Conservation (phyloP, 1,140 invertebrate genomes). For the Grapholita molesta region DNA sequence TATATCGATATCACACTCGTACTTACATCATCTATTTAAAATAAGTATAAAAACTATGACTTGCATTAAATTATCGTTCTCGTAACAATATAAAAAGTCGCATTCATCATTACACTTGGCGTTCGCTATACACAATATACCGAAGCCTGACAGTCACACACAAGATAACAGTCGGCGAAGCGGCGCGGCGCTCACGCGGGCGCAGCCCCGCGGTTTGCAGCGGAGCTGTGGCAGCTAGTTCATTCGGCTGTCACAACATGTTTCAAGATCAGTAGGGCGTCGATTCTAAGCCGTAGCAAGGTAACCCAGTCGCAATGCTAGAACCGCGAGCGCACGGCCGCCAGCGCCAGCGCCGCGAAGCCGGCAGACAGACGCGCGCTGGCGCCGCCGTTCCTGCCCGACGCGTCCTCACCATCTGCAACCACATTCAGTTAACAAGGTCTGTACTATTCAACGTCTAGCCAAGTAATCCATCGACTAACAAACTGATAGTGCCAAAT, state of each 20-base stretch:
- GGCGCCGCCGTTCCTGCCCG: constrained; percentile 28
- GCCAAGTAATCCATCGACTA: not conserved
- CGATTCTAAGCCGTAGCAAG: not conserved
- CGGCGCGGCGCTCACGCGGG: constrained; percentile 17
- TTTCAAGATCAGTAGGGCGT: constrained; percentile 8
- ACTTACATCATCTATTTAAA: constrained; percentile 77
- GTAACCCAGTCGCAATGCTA: constrained; percentile 1
- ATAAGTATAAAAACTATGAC: constrained; percentile 77
- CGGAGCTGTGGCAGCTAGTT: not conserved
- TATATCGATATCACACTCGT: constrained; percentile 76
- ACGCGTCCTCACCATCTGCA: constrained; percentile 46
- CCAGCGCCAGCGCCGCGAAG: constrained; percentile 25
- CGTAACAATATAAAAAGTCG: constrained; percentile 63
- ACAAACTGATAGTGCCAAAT: too few species aligned
- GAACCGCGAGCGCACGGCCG: constrained; percentile 21
- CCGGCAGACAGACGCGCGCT: constrained; percentile 15
- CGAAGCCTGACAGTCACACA: constrained; percentile 58
- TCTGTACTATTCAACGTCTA: not conserved
- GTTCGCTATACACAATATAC: constrained; percentile 73
- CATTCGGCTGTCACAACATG: constrained; percentile 5
- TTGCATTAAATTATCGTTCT: constrained; percentile 75
- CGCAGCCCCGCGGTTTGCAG: not conserved
- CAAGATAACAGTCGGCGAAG: constrained; percentile 64
- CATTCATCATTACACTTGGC: constrained; percentile 66
- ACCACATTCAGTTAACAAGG: constrained; percentile 4